Conservation (phyloP, 2,888 invertebrate genomes). For the Beris chalybata region DNA sequence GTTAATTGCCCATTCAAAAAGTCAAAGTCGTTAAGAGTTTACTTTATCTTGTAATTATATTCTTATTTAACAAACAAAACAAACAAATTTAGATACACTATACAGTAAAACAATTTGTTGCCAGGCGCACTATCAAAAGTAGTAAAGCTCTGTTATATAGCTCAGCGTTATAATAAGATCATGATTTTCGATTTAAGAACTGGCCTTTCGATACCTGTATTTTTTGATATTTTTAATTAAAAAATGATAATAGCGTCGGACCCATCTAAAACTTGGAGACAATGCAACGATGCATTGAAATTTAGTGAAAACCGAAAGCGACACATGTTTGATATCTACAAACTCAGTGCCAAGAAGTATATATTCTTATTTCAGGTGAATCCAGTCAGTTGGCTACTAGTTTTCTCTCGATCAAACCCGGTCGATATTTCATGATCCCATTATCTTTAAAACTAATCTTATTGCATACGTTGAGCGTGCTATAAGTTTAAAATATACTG, state of each 20-base stretch:
- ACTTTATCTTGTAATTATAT: slow-evolving; percentile 12
- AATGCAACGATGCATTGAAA: too few species aligned
- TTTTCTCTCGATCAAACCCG: too few species aligned
- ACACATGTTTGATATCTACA: neutral
- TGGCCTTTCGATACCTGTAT: neutral
- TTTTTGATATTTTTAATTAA: neutral
- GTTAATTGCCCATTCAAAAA: slow-evolving; percentile 58
- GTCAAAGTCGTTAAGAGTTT: slow-evolving; percentile 54
- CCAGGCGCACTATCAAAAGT: slow-evolving; percentile 24
- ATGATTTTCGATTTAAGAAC: neutral
- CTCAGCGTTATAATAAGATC: slow-evolving; percentile 25
- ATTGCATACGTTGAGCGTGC: slow-evolving; percentile 18
- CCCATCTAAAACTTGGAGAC: too few species aligned
- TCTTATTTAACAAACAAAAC: slow-evolving; percentile 6
- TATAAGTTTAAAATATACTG: slow-evolving; percentile 8
- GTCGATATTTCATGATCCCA: too few species aligned
- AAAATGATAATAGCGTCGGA: neutral
- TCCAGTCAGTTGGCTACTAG: neutral
- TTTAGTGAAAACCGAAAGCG: neutral
- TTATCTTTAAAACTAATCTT: neutral
- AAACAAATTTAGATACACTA: slow-evolving; percentile 1
- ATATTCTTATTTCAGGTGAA: neutral
- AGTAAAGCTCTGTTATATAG: slow-evolving; percentile 13
- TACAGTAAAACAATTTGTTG: slow-evolving; percentile 17
- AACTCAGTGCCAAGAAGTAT: neutral